A percentile compares a stretch with the other conserved stretches of the same genome.
These are phyloP conservation scores for Parazoanthus atlanticus DNA, from an alignment of 92 coral and sea anemone genomes.

Conservation along the genomic window DNA sequence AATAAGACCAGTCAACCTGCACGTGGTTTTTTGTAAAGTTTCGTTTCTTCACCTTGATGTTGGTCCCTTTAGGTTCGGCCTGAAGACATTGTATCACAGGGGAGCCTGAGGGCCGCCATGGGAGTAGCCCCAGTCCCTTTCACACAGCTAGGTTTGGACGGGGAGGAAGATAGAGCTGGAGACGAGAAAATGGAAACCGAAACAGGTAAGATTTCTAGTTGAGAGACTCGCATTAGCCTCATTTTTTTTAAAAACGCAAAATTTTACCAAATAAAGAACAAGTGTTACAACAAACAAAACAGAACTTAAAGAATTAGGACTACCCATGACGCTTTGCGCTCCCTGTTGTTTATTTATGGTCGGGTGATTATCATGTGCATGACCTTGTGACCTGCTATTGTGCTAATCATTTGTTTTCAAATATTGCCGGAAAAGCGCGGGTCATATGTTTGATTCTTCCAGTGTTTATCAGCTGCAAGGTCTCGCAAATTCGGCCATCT, in stretches of 20 bases:
- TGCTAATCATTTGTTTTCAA: no score
- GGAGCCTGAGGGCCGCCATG: constrained; percentile 82
- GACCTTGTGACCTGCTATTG: no score
- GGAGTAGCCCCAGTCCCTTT: constrained; percentile 90
- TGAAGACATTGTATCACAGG: constrained; percentile 71
- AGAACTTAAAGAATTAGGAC: no score
- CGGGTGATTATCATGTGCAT: no score
- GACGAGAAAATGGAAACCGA: constrained; percentile 21
- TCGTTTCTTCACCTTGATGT: neutral
- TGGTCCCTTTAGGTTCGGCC: constrained; percentile 65
- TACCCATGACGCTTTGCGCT: no score
- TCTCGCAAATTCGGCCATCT: no score
- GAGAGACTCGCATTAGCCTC: neutral
- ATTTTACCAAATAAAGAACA: no score
- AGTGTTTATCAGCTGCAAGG: no score
- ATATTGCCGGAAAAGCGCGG: no score
- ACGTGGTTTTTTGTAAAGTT: neutral
- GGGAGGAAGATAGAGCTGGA: neutral
- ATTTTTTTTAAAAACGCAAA: neutral
- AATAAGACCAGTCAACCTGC: neutral
- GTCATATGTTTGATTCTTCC: no score
- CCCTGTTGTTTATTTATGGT: no score
- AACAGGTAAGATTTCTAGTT: neutral
- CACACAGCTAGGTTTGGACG: neutral
- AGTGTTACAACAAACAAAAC: no score